Conservation (phyloP, 1,140 invertebrate genomes). For the Sitobion miscanthi region DNA sequence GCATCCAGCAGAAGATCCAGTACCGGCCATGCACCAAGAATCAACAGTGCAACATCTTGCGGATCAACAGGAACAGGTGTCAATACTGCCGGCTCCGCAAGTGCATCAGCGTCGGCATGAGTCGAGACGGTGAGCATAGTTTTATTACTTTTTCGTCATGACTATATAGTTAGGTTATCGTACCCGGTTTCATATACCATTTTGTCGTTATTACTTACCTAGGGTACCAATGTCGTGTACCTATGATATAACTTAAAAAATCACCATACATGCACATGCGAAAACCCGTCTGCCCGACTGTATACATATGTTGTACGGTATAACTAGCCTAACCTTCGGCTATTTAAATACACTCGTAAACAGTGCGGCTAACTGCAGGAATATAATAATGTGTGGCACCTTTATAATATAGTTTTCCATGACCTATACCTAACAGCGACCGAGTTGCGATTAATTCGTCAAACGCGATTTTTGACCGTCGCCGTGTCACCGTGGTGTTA, state of each 20-base stretch:
- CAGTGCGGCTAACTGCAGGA: not conserved
- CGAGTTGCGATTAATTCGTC: not conserved
- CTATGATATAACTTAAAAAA: too few relatives aligned
- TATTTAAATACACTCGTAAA: not conserved
- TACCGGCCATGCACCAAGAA: constrained; percentile 97
- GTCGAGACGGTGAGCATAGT: constrained; percentile 85
- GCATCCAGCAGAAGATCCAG: constrained; percentile 98
- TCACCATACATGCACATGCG: not conserved
- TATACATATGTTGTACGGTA: too few relatives aligned
- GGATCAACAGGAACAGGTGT: constrained; percentile 96
- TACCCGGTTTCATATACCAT: too few relatives aligned
- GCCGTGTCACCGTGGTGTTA: too few relatives aligned
- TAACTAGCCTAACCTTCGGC: not conserved
- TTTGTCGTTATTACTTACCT: too few relatives aligned
- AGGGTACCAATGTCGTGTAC: not conserved
- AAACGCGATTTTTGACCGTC: not conserved
- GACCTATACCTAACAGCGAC: not conserved
- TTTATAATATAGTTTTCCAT: not conserved
- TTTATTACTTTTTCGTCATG: not conserved
- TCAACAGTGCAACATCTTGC: constrained; percentile 94
- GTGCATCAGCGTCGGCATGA: constrained; percentile 98
- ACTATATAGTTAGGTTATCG: too few relatives aligned
- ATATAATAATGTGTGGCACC: not conserved
- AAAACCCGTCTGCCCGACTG: not conserved
- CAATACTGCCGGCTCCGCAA: constrained; percentile 97